Base-by-base conservation (phyloP, 1,140 invertebrate species). In the Nymphalis io region DNA sequence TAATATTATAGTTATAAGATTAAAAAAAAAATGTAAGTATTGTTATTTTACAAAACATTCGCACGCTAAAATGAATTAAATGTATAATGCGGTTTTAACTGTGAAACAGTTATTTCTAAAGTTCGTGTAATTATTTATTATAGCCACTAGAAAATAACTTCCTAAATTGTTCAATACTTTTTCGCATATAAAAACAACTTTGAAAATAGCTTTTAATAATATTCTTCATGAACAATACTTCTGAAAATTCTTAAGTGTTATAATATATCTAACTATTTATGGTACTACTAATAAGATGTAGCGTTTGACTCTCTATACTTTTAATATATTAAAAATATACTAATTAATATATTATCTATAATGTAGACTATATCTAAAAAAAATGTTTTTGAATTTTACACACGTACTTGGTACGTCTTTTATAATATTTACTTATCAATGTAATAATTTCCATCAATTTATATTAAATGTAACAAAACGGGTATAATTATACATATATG, bases 291-390 rank as follows among this genome's bases (percentile, higher is more conserved):
- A 5, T 51, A 53, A 65, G 58, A 38, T 40, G 58, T 73, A 73
- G 66, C 46, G 20, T 69, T 73, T 58, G 61, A 63, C 66, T 72
- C 70, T 69, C 61, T 68, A 73, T 69, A 61, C 53, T n/a, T n/a
- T n/a, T n/a, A n/a, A n/a, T n/a, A n/a, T n/a, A n/a, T n/a, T n/a
- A n/a, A n/a, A n/a, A n/a, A n/a, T n/a, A n/a, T n/a, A n/a, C n/a
- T n/a, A n/a, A 63, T 61, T 33, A 66, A 73, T 73, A 39, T 60
- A 60, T 66, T 72, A 68, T 68, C 65, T 73, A 33, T 63, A 64
- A 46, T 46, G 57, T 73, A 68, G 59, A 44, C 38, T 46, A 51
- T 46, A 57, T 62, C 8, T 42, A 67, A 68, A 58, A 48, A 62
- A 48, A 44, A 72, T 68, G 59, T 72, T 62, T 60, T 42, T 62